A percentile compares a stretch with the other conserved stretches of the same genome.
phyloP scores from a whole-genome alignment of 2,113 vertebrate genomes.

The Labrus mixtus region DNA sequence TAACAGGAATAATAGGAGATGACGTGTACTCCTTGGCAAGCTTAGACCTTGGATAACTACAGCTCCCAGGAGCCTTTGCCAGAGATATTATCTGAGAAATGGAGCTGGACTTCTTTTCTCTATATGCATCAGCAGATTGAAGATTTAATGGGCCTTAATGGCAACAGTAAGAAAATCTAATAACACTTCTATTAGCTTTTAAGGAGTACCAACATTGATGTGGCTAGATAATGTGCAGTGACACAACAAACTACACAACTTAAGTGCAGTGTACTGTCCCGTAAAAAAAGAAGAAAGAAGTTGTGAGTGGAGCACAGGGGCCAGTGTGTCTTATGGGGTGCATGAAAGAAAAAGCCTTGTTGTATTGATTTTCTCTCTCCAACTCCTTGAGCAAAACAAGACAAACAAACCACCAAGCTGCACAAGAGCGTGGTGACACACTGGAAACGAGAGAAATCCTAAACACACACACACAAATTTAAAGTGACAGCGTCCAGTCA shows the following conservation, averaged over 20 bases:
- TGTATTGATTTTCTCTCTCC: conserved; percentile 22
- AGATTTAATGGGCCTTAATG: conserved; percentile 47
- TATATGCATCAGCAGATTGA: conserved; percentile 27
- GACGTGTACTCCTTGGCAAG: background rate
- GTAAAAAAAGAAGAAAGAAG: background rate
- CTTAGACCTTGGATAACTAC: background rate
- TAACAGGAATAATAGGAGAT: background rate
- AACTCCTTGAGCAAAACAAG: background rate
- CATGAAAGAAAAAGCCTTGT: conserved; percentile 9
- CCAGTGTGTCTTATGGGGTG: background rate
- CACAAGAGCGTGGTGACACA: background rate
- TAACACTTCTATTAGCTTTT: conserved; percentile 31
- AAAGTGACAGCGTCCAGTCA: conserved; percentile 39
- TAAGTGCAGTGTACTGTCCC: background rate
- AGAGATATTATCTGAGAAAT: background rate
- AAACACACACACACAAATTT: background rate
- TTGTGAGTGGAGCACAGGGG: background rate
- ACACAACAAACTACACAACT: background rate
- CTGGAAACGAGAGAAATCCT: background rate
- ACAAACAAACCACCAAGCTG: conserved; percentile 10
- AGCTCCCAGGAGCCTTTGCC: conserved; percentile 22
- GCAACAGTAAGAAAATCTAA: conserved; percentile 38
- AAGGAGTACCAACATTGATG: conserved; percentile 1
- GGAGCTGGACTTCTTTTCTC: background rate
- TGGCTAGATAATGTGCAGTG: conserved; percentile 1